Percentiles rank a stretch among this genome's conserved stretches.
These are phyloP conservation scores for Polypedilum vanderplanki DNA, from an alignment of 1,140 invertebrate genomes.

Conservation along the genomic window DNA sequence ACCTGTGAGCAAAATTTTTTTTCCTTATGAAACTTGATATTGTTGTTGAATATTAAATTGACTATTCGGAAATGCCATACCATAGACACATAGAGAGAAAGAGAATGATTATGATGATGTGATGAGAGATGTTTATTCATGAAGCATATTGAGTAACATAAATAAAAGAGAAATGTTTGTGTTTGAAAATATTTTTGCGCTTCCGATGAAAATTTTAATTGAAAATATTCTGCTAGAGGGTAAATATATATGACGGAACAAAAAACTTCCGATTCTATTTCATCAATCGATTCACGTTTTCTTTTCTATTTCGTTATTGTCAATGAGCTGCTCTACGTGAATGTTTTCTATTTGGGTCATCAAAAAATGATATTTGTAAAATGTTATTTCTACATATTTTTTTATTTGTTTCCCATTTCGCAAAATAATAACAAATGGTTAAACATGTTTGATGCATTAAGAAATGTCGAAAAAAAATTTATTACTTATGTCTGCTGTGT, in stretches of 20 bases:
- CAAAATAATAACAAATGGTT: too few relatives aligned
- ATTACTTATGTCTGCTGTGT: too few relatives aligned
- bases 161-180: not conserved
- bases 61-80: not conserved
- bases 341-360: too few relatives aligned
- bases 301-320: too few relatives aligned
- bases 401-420: too few relatives aligned
- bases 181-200: not conserved
- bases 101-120: not conserved
- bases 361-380: too few relatives aligned
- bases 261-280: too few relatives aligned
- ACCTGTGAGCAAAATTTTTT: not conserved
- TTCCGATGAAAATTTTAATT: not conserved
- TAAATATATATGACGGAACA: not conserved
- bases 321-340: too few relatives aligned
- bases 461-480: too few relatives aligned
- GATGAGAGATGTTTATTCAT: not conserved
- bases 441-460: too few relatives aligned
- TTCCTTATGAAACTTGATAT: not conserved
- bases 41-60: not conserved
- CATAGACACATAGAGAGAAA: not conserved
- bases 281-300: too few relatives aligned
- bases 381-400: too few relatives aligned
- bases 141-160: constrained; percentile 1
- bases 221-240: constrained; percentile 8